These are phyloP conservation scores for Eolophus roseicapilla DNA, from an alignment of 2,113 vertebrate species.

Conservation along the genomic window DNA sequence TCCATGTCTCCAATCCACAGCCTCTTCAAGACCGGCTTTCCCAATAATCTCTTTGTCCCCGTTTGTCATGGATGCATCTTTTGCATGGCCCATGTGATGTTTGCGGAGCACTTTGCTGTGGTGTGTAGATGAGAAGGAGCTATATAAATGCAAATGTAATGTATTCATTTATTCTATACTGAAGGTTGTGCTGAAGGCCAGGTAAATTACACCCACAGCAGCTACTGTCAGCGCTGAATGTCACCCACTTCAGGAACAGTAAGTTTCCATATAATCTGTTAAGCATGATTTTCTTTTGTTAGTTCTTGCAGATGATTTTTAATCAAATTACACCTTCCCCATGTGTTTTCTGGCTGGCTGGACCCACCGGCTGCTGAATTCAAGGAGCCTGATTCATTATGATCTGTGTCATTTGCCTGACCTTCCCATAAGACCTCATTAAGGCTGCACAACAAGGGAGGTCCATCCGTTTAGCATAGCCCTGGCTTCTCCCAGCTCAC, in stretches of 20 bases:
- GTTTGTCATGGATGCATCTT: not conserved
- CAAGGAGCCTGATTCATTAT: not conserved
- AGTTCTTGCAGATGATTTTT: not conserved
- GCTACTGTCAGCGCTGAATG: not conserved
- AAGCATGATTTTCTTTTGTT: not conserved
- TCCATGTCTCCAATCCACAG: not conserved
- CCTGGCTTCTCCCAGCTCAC: not conserved
- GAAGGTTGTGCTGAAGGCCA: slow-evolving; percentile 56
- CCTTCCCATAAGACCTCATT: not conserved
- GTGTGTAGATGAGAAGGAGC: not conserved
- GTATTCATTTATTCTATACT: slow-evolving; percentile 24
- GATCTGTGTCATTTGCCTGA: not conserved
- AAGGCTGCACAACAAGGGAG: not conserved
- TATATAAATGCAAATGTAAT: slow-evolving; percentile 56
- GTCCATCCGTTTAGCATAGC: accelerated
- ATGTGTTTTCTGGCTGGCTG: not conserved
- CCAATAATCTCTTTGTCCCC: not conserved
- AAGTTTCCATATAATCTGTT: not conserved
- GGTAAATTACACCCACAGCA: not conserved
- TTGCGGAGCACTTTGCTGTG: not conserved
- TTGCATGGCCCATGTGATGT: not conserved
- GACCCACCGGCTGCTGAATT: not conserved
- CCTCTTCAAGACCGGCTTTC: not conserved
- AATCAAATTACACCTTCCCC: not conserved
- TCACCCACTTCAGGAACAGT: slow-evolving; percentile 2